phyloP scores from a whole-genome alignment of 2,113 vertebrate species.

The Apeltes quadracus region DNA sequence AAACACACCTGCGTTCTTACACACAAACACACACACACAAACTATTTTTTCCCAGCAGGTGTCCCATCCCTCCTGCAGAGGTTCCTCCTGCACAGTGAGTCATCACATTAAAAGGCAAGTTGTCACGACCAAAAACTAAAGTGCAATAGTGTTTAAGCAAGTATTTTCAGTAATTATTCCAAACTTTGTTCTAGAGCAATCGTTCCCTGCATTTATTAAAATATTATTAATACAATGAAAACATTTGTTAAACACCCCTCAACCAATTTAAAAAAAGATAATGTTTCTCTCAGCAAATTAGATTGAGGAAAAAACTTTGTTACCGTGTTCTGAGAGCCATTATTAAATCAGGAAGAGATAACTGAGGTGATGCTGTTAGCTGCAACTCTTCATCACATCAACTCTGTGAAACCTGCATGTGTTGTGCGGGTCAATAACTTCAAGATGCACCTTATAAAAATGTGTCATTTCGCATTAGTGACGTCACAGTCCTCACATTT shows the following conservation, averaged over 20 bases:
- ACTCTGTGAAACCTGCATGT: not conserved
- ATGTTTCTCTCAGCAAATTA: not conserved
- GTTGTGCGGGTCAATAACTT: not conserved
- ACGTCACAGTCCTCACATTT: not conserved
- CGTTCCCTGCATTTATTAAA: not conserved
- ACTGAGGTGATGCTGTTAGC: not conserved
- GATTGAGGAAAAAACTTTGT: not conserved
- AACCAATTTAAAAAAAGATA: too few relatives aligned
- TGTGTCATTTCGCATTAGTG: not conserved
- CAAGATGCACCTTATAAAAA: not conserved
- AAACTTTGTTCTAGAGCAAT: not conserved
- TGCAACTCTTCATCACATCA: not conserved
- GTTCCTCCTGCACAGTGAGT: conserved; percentile 27
- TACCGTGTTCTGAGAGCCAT: not conserved
- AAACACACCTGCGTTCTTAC: conserved; percentile 22
- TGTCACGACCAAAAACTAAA: not conserved
- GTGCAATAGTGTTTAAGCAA: not conserved
- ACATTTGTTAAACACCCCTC: not conserved
- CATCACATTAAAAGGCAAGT: conserved; percentile 10
- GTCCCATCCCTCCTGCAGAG: not conserved
- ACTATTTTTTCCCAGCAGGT: not conserved
- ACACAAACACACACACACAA: not conserved
- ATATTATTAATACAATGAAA: not conserved
- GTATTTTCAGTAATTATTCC: not conserved
- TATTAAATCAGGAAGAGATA: not conserved